These are phyloP conservation scores for Aselliscus stoliczkanus DNA, from an alignment of 2,797 vertebrate species.

Conservation along the genomic window DNA sequence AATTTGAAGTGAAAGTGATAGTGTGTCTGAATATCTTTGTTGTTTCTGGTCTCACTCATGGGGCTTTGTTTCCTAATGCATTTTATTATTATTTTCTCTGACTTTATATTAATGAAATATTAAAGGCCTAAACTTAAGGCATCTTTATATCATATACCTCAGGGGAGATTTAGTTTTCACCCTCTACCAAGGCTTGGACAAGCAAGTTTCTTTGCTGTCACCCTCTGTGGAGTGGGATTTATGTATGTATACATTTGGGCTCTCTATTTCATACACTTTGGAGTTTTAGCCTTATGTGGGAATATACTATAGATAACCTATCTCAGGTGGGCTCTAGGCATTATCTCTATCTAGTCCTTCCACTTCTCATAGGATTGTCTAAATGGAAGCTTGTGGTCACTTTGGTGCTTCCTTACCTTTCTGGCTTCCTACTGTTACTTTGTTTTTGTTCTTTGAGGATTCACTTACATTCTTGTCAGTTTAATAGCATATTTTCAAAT, in stretches of 20 bases:
- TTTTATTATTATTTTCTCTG: neutral
- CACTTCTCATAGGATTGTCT: neutral
- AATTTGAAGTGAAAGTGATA: neutral
- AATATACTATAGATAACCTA: no score
- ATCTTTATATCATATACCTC: neutral
- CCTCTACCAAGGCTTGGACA: neutral
- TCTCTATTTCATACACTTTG: neutral
- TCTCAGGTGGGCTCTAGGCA: no score
- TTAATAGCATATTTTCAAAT: neutral
- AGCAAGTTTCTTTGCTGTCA: neutral
- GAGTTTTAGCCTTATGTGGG: neutral
- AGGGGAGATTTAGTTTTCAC: neutral
- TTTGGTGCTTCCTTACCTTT: neutral
- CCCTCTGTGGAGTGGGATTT: neutral
- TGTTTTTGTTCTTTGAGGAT: neutral
- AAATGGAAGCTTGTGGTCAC: neutral
- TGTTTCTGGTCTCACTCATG: neutral
- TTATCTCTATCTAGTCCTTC: neutral
- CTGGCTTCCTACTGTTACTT: neutral
- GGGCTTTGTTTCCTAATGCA: neutral
- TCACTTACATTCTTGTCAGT: neutral
- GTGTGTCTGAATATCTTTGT: neutral
- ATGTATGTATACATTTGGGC: no score
- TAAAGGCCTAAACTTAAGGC: neutral
- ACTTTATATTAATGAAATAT: neutral